Base-by-base conservation (phyloP, 2,888 invertebrate genomes). In the Caradrina kadenii region DNA sequence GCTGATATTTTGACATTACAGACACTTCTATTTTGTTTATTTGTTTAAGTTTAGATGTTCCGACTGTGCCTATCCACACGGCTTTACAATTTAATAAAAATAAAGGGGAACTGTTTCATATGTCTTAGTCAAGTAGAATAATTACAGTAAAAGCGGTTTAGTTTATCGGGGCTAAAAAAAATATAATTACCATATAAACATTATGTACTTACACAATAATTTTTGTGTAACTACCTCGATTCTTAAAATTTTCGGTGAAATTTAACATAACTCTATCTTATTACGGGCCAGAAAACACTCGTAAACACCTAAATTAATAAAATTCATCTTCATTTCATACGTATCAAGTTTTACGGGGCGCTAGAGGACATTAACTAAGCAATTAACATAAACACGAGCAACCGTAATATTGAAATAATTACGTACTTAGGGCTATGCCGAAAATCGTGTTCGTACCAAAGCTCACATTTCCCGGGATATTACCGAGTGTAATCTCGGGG, bases 401-500 rank as follows among this genome's bases (percentile, higher is more conserved):
- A 77, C 77, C 63, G 78, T 83, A 81, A 84, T 79, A 82, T 71
- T 74, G 69, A 84, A 86, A 85, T 87, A 87, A 87, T 87, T 86
- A 85, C 83, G 80, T 87, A 86, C 82, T 89, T 84, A 86, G 80
- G 81, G 82, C 80, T 82, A 83, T 85, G 86, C 76, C 87, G 85
- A 87, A 88, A 89, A 91, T 90, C 85, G 86, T 73, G 86, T 87
- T 87, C 85, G 82, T 82, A 83, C 83, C 86, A 89, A 86, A 88
- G 89, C 89, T 92, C 88, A 86, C 86, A 89, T 93, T 93, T 90
- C 90, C 90, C 86, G 90, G 85, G 88, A 89, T 90, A 90, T 92
- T 92, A 92, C 89, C 90, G 89, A 81, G 76, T 73, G 88, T 91
- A 93, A 94, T 93, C 93, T 92, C 89, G 88, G 88, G 90, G 88